phyloP scores from a whole-genome alignment of 2,113 vertebrate species.

The Bettongia penicillata region DNA sequence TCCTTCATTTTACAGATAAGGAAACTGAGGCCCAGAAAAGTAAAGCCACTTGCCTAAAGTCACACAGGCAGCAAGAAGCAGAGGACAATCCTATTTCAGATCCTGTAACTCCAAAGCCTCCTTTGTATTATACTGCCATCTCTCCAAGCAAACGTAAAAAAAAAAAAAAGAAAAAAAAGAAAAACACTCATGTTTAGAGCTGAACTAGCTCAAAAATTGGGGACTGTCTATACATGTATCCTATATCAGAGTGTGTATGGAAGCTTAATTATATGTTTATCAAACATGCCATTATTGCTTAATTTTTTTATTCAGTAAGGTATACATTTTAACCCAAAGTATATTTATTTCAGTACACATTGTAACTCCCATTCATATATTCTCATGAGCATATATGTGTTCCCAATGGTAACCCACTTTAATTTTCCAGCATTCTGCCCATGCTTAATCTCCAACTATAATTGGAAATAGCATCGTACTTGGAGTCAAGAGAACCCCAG shows the following conservation, averaged over 20 bases:
- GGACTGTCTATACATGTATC: neutral
- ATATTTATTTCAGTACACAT: neutral
- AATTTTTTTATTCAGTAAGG: conserved; percentile 38
- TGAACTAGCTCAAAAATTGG: conserved; percentile 23
- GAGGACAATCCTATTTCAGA: neutral
- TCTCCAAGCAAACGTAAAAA: neutral
- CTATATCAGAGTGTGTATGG: conserved; percentile 37
- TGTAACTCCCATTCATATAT: neutral
- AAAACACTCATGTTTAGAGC: neutral
- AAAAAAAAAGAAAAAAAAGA: neutral
- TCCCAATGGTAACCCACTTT: conserved; percentile 39
- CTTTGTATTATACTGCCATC: neutral
- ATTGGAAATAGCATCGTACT: neutral
- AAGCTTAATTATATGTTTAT: conserved; percentile 58
- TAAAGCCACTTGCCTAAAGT: neutral
- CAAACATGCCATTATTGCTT: conserved; percentile 44
- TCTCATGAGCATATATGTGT: conserved; percentile 30
- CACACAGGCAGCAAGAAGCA: neutral
- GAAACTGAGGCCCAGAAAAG: neutral
- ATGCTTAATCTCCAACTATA: neutral
- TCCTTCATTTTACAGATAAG: neutral
- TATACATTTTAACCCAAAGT: conserved; percentile 54
- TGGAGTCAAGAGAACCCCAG: neutral
- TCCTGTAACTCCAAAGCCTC: neutral
- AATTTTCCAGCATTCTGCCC: conserved; percentile 35